A percentile compares a stretch with the other conserved stretches of the same genome.
phyloP scores from a whole-genome alignment of 2,797 vertebrate species.

The Anisognathus igniventris region DNA sequence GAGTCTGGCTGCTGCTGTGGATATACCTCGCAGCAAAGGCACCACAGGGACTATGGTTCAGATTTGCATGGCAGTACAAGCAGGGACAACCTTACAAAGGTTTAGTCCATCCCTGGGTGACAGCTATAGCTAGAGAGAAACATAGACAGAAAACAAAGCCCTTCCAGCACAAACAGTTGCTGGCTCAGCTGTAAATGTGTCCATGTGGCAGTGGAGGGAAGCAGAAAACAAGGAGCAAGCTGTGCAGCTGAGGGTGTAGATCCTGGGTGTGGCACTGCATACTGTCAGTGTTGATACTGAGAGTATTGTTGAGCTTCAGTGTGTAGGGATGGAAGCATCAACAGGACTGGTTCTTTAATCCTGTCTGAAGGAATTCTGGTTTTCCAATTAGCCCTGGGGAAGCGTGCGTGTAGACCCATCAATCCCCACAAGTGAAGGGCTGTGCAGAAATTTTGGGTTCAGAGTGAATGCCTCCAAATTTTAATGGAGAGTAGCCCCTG shows the following conservation, averaged over 20 bases:
- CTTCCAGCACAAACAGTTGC: neutral
- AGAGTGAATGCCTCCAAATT: neutral
- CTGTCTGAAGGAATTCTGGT: fast-evolving
- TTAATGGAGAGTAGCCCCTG: neutral
- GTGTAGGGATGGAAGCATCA: neutral
- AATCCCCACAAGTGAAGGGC: fast-evolving
- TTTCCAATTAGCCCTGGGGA: fast-evolving
- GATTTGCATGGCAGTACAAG: neutral
- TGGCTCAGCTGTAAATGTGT: neutral
- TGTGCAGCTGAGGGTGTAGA: neutral
- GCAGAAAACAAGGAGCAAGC: neutral
- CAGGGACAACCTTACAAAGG: neutral
- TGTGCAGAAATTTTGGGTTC: neutral
- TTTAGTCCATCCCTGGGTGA: neutral
- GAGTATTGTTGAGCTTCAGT: neutral
- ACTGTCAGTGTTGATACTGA: neutral
- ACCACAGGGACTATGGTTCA: fast-evolving
- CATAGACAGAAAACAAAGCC: neutral
- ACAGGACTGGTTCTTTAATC: neutral
- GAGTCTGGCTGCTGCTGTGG: neutral
- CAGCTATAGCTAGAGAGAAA: neutral
- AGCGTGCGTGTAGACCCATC: fast-evolving
- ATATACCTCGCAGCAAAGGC: fast-evolving
- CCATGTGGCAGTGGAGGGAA: neutral
- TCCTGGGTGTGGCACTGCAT: neutral